Evolutionary conservation across 2,888 invertebrate species (phyloP).

Genomic region (Pammene aurita): DNA sequence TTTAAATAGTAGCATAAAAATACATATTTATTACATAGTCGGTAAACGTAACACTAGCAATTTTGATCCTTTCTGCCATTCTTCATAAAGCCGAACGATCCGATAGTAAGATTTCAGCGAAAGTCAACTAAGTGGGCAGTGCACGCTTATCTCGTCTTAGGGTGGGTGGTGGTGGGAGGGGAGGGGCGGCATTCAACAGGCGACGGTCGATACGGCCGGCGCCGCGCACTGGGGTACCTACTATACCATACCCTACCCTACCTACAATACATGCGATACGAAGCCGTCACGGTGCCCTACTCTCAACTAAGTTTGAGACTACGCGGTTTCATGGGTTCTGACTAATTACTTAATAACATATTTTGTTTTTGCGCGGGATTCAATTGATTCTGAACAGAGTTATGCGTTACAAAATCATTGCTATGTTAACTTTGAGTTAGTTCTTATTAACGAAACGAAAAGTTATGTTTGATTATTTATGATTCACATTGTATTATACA

Average conservation of each 20-base stretch:
- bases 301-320: constrained; percentile 31
- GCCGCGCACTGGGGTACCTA: constrained; percentile 61
- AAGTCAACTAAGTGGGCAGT: constrained; percentile 36
- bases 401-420: not conserved
- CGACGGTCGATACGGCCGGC: constrained; percentile 78
- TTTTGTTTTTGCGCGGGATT: constrained; percentile 22
- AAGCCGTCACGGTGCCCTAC: constrained; percentile 28
- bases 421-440: not conserved
- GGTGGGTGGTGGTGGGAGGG: constrained; percentile 50
- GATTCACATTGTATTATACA: too few relatives aligned
- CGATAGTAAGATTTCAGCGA: constrained; percentile 4
- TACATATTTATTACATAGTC: too few relatives aligned
- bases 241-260: constrained; percentile 48
- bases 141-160: constrained; percentile 53
- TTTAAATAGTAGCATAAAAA: too few relatives aligned
- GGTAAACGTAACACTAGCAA: too few relatives aligned
- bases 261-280: constrained; percentile 58
- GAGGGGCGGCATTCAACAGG: constrained; percentile 80
- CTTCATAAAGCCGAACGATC: not conserved
- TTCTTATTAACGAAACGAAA: not conserved
- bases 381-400: constrained; percentile 10
- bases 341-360: constrained; percentile 37
- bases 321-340: constrained; percentile 32
- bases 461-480: not conserved
- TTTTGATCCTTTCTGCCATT: not conserved